Evolutionary conservation across 2,113 vertebrate genomes (phyloP).

Genomic region (Mesocricetus auratus): DNA sequence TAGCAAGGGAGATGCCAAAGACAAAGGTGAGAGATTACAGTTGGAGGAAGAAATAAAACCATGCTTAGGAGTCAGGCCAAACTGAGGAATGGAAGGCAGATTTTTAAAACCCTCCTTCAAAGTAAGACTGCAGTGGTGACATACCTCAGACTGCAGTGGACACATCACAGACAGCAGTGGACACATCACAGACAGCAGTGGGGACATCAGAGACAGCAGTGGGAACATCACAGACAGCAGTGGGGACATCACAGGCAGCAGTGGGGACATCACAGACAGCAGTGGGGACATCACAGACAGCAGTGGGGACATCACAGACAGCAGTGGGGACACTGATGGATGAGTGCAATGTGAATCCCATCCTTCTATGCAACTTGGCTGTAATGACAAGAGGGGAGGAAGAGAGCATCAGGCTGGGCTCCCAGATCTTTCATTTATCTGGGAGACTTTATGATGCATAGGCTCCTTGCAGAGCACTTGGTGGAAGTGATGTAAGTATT

Average conservation of each 20-base stretch:
- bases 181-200: neutral
- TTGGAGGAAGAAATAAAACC: conserved; percentile 2
- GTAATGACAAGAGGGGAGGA: neutral
- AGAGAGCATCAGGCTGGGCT: neutral
- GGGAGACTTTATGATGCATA: neutral
- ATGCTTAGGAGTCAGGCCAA: neutral
- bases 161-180: neutral
- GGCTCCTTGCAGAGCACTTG: neutral
- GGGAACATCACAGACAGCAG: neutral
- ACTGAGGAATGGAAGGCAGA: neutral
- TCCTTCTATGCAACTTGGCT: neutral
- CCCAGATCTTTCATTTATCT: neutral
- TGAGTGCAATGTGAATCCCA: neutral
- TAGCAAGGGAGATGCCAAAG: neutral
- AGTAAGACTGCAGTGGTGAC: neutral
- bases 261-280: neutral
- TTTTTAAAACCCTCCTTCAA: neutral
- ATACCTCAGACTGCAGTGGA: neutral
- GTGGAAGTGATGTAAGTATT: neutral
- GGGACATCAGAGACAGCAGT: neutral
- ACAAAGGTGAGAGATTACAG: neutral
- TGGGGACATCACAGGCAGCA: too few species aligned
- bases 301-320: too few species aligned
- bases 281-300: neutral
- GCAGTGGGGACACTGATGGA: neutral